Percentiles rank a stretch among this genome's conserved stretches.
Conservation (phyloP, 37 sponge, comb jelly and placozoan species). For the Eunapius fragilis region DNA sequence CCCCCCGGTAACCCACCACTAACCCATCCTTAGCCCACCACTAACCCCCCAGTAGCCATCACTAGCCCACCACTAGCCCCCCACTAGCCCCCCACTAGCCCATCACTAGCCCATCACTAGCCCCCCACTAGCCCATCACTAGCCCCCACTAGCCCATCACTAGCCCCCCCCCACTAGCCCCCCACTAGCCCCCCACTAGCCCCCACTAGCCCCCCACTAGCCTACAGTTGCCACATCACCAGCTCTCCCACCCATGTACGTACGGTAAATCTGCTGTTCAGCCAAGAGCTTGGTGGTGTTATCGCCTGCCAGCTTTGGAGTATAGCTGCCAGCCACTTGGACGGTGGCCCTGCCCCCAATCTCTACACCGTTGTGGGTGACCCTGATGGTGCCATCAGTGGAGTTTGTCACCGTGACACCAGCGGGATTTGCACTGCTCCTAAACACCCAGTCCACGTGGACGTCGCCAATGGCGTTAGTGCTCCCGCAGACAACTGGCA, state of each 20-base stretch:
- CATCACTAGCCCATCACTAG: too few relatives aligned
- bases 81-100: too few relatives aligned
- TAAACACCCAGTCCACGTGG: neutral
- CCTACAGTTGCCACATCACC: neutral
- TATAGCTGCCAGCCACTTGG: neutral
- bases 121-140: too few relatives aligned
- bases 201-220: too few relatives aligned
- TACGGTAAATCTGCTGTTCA: neutral
- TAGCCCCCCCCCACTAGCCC: too few relatives aligned
- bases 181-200: too few relatives aligned
- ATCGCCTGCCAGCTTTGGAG: neutral
- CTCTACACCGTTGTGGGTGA: neutral
- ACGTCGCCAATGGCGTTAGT: neutral
- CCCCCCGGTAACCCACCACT: too few relatives aligned
- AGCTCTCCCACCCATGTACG: neutral
- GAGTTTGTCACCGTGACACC: neutral
- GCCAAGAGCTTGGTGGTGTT: neutral
- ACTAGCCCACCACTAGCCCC: too few relatives aligned
- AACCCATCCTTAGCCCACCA: too few relatives aligned
- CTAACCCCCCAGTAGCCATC: too few relatives aligned
- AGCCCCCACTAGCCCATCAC: too few relatives aligned
- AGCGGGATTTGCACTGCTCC: neutral
- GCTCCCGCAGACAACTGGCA: neutral
- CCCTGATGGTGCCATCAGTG: neutral
- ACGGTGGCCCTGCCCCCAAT: neutral